These are phyloP conservation scores for Artemia sinica DNA, from an alignment of 2,888 invertebrate genomes.

Conservation along the genomic window DNA sequence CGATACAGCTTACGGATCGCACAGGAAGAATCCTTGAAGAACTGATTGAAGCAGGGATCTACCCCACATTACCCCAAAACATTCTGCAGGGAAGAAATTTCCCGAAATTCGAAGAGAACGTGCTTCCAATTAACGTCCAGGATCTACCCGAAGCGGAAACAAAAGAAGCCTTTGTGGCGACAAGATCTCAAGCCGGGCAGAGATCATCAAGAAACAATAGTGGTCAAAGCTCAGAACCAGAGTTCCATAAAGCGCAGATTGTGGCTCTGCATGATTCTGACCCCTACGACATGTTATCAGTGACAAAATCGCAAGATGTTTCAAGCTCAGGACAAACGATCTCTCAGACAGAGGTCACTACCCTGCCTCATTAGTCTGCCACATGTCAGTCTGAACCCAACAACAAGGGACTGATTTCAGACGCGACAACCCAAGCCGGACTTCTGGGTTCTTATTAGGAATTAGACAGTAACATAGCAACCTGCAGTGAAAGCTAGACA, in stretches of 20 bases:
- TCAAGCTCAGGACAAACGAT: neutral
- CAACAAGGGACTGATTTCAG: conserved; percentile 6
- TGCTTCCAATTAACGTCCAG: too few species aligned
- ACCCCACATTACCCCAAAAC: too few species aligned
- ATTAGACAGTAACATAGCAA: neutral
- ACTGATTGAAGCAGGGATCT: too few species aligned
- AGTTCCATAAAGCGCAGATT: neutral
- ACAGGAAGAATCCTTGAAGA: too few species aligned
- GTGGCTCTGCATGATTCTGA: conserved; percentile 6
- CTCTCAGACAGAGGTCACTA: conserved; percentile 12
- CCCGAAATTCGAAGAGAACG: too few species aligned
- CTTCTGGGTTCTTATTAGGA: neutral
- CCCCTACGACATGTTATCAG: neutral
- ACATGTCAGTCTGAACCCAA: neutral
- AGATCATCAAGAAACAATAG: too few species aligned
- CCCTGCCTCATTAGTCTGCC: neutral
- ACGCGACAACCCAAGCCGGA: conserved; percentile 12
- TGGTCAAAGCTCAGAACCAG: neutral
- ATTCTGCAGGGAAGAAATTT: too few species aligned
- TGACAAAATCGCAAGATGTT: neutral
- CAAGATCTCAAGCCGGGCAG: too few species aligned
- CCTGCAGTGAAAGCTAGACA: too few species aligned
- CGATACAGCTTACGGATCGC: too few species aligned
- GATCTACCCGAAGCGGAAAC: too few species aligned
- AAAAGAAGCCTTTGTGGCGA: too few species aligned